Percentiles rank a stretch among this genome's conserved stretches.
Evolutionary conservation across 1,140 invertebrate species (phyloP).

Genomic region (Triops cancriformis): DNA sequence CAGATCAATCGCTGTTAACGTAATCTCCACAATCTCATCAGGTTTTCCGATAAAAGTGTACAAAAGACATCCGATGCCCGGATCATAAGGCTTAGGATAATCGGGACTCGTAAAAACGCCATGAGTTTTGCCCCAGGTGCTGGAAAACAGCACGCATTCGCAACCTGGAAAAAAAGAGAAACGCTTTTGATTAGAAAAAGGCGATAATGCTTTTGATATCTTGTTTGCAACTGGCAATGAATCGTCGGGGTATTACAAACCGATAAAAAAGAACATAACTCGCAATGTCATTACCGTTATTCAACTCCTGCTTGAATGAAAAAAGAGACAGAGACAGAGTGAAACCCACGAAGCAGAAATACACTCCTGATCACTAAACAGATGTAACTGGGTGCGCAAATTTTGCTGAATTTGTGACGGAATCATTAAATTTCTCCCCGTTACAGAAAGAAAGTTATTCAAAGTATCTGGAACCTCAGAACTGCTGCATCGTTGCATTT

Average conservation of each 20-base stretch:
- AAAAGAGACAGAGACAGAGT: too few relatives aligned
- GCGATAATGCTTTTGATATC: neutral
- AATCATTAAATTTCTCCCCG: too few relatives aligned
- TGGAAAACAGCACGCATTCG: conserved; percentile 26
- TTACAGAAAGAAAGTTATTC: too few relatives aligned
- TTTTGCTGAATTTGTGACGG: too few relatives aligned
- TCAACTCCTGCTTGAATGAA: too few relatives aligned
- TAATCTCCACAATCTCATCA: conserved; percentile 28
- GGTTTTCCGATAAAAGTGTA: conserved; percentile 26
- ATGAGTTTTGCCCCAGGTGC: conserved; percentile 24
- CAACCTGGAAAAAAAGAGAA: conserved; percentile 23
- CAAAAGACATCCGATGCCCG: conserved; percentile 23
- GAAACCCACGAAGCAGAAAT: too few relatives aligned
- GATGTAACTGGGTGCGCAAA: too few relatives aligned
- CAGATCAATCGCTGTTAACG: conserved; percentile 24
- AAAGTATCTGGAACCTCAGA: too few relatives aligned
- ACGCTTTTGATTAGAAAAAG: neutral
- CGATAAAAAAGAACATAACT: neutral
- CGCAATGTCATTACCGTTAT: neutral
- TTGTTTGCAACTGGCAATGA: neutral
- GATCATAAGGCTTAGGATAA: conserved; percentile 28
- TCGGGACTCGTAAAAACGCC: conserved; percentile 28
- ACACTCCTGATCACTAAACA: too few relatives aligned
- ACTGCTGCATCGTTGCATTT: too few relatives aligned
- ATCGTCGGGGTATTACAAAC: too few relatives aligned